Percentiles rank a stretch among this genome's conserved stretches.
Evolutionary conservation across 2,888 invertebrate species (phyloP).

Genomic region (Nemoura dubitans): DNA sequence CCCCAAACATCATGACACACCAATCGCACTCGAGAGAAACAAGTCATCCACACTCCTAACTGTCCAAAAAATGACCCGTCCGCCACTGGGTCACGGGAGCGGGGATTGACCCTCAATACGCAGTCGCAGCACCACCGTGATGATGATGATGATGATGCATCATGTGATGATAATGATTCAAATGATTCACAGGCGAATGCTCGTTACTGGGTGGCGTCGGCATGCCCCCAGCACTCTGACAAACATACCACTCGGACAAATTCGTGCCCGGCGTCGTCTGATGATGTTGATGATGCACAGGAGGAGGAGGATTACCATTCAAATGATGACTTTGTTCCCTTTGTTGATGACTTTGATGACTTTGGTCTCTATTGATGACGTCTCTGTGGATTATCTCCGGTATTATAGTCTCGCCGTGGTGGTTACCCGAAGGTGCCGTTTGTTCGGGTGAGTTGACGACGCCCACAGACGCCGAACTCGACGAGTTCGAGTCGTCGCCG

Average conservation of each 20-base stretch:
- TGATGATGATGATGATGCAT: conserved; percentile 61
- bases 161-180: conserved; percentile 63
- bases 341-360: conserved; percentile 9
- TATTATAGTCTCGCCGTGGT: conserved; percentile 54
- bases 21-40: neutral
- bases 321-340: conserved; percentile 13
- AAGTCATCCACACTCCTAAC: neutral
- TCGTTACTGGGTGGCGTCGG: conserved; percentile 65
- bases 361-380: conserved; percentile 22
- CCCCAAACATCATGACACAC: neutral
- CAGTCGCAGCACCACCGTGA: conserved; percentile 74
- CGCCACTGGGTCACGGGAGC: conserved; percentile 50
- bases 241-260: conserved; percentile 81
- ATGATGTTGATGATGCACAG: conserved; percentile 12
- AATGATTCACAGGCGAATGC: conserved; percentile 68
- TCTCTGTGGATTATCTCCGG: conserved; percentile 53
- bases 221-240: conserved; percentile 67
- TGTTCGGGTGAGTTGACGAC: conserved; percentile 57
- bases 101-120: conserved; percentile 69
- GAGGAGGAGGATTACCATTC: neutral
- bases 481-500: conserved; percentile 77
- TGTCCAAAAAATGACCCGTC: neutral
- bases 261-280: conserved; percentile 46
- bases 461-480: conserved; percentile 71
- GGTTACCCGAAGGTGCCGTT: conserved; percentile 46